Conservation (phyloP, 2,113 vertebrate genomes). For the Elephas maximus region DNA sequence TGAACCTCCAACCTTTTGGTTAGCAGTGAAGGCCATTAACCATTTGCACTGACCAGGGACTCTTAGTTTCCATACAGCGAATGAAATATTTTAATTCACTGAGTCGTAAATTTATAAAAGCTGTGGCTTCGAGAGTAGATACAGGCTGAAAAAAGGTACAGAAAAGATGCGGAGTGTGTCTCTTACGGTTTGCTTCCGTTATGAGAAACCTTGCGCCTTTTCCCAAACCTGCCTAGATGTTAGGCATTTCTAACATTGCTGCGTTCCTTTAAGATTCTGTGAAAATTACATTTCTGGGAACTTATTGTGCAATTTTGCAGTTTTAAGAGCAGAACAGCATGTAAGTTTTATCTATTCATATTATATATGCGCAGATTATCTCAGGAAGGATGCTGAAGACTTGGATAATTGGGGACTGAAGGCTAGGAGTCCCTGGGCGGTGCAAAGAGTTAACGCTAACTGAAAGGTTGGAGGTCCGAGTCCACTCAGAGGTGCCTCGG, state of each 20-base stretch:
- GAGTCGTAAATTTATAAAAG: background rate
- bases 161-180: background rate
- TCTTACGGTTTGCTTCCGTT: background rate
- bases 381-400: background rate
- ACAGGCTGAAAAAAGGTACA: background rate
- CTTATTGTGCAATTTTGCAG: slow-evolving; percentile 25
- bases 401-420: background rate
- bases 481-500: too few species aligned
- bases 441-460: background rate
- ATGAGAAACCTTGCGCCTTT: background rate
- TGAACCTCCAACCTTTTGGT: background rate
- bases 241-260: background rate
- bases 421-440: background rate
- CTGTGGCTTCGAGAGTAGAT: background rate
- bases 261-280: background rate
- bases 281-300: background rate
- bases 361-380: background rate
- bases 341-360: background rate
- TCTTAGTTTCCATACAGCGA: background rate
- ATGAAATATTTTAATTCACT: slow-evolving; percentile 42
- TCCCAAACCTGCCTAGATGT: background rate
- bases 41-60: background rate
- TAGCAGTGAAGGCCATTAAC: background rate
- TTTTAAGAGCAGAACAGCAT: background rate
- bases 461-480: too few species aligned